Conservation (phyloP, 1,140 invertebrate species). For the Aphaenogaster rudis region DNA sequence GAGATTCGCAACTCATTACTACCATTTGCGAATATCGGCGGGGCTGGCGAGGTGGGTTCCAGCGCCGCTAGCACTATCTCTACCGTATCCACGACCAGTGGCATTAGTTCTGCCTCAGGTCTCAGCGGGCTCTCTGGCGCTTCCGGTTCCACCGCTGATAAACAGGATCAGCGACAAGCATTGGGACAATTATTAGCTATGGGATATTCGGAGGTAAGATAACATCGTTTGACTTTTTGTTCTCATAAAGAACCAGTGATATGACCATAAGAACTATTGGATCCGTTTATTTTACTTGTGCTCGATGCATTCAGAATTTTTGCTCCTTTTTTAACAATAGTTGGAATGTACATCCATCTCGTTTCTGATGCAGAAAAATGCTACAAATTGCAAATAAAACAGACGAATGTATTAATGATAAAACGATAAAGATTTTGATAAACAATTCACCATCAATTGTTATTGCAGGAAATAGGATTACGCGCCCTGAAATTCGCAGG, state of each 20-base stretch:
- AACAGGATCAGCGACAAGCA: constrained; percentile 87
- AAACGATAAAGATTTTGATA: neutral
- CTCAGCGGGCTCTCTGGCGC: constrained; percentile 89
- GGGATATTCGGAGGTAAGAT: constrained; percentile 90
- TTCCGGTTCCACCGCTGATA: constrained; percentile 84
- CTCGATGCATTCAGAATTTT: neutral
- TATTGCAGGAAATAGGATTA: constrained; percentile 89
- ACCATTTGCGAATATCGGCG: constrained; percentile 93
- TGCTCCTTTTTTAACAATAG: neutral
- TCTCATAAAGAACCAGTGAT: neutral
- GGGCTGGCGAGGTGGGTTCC: constrained; percentile 89
- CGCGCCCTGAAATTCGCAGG: constrained; percentile 90
- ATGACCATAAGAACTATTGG: neutral
- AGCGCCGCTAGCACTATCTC: constrained; percentile 93
- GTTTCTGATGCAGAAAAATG: neutral
- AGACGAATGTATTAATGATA: neutral
- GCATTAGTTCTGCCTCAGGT: constrained; percentile 89
- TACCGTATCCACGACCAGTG: constrained; percentile 90
- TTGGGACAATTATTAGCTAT: constrained; percentile 89
- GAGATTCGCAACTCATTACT: constrained; percentile 95
- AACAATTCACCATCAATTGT: constrained; percentile 36
- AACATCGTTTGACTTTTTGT: neutral
- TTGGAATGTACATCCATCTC: neutral
- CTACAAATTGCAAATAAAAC: neutral
- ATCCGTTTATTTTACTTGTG: neutral